Evolutionary conservation across 2,888 invertebrate species (phyloP).

Genomic region (Lissocephala sabroskyi): DNA sequence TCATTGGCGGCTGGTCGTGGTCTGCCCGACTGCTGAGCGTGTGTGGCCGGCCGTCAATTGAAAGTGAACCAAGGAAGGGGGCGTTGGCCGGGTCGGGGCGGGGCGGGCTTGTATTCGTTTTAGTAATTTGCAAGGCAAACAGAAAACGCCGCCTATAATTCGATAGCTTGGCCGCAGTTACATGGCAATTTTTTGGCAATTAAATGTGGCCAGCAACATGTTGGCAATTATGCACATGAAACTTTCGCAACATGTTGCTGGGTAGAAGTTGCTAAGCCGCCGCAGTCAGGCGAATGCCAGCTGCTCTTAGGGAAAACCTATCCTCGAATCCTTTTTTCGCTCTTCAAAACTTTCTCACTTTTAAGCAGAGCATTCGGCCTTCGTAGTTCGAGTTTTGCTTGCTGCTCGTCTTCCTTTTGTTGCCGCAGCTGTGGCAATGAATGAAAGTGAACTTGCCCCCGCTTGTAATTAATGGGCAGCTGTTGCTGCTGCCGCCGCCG

Average conservation of each 20-base stretch:
- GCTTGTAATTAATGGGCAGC: constrained; percentile 5
- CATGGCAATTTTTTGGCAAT: constrained; percentile 39
- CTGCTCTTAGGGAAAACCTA: no score
- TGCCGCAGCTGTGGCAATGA: background rate
- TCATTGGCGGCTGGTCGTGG: constrained; percentile 32
- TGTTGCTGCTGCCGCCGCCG: constrained; percentile 3
- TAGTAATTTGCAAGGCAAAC: constrained; percentile 1
- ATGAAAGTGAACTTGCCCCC: background rate
- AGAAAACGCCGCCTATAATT: constrained; percentile 5
- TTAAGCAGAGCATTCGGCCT: no score
- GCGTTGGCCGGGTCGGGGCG: background rate
- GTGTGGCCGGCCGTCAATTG: background rate
- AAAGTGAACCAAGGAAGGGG: background rate
- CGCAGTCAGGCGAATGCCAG: no score
- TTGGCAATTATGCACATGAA: constrained; percentile 4
- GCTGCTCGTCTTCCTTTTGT: no score
- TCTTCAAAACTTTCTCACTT: no score
- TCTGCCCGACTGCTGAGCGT: constrained; percentile 44
- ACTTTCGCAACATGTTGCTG: constrained; percentile 31
- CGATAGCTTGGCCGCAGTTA: background rate
- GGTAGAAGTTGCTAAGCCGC: background rate
- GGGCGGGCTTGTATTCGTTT: background rate
- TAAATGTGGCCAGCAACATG: constrained; percentile 25
- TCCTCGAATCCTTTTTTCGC: no score
- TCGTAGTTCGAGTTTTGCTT: background rate